Evolutionary conservation across 1,140 invertebrate genomes (phyloP).

Genomic region (Neodiprion pinetum): DNA sequence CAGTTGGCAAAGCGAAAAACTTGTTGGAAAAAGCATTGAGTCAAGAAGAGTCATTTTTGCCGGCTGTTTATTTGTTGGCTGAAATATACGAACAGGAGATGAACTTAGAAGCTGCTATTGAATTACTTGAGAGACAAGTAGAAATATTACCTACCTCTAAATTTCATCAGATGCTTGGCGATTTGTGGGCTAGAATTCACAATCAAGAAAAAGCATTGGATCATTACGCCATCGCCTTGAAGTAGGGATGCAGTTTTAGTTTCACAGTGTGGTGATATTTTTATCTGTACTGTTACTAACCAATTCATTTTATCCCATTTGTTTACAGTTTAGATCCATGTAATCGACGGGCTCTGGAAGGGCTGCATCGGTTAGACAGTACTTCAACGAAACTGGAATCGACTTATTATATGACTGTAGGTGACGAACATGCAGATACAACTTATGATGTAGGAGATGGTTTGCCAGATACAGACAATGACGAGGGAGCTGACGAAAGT

Average conservation of each 20-base stretch:
- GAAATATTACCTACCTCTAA: conserved; percentile 68
- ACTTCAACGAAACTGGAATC: conserved; percentile 63
- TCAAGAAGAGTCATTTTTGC: conserved; percentile 70
- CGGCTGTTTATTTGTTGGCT: conserved; percentile 73
- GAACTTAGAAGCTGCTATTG: conserved; percentile 66
- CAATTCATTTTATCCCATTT: conserved; percentile 9
- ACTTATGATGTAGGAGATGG: conserved; percentile 67
- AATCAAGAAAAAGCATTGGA: conserved; percentile 77
- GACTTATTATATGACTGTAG: conserved; percentile 63
- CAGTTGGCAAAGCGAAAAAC: conserved; percentile 69
- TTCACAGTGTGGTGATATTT: background rate
- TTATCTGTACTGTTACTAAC: background rate
- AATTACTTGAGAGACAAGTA: conserved; percentile 69
- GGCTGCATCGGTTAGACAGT: conserved; percentile 72
- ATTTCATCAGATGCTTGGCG: conserved; percentile 75
- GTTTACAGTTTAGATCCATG: conserved; percentile 71
- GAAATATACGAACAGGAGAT: conserved; percentile 70
- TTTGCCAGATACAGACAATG: conserved; percentile 59
- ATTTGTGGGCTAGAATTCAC: conserved; percentile 64
- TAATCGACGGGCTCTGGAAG: conserved; percentile 73
- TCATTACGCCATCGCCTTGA: conserved; percentile 74
- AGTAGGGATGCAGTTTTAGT: conserved; percentile 55
- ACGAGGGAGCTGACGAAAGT: conserved; percentile 66
- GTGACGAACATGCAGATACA: conserved; percentile 65
- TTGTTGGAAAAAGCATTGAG: conserved; percentile 74